Evolutionary conservation across 92 coral and sea anemone species (phyloP).

Genomic region (Metridium senile): DNA sequence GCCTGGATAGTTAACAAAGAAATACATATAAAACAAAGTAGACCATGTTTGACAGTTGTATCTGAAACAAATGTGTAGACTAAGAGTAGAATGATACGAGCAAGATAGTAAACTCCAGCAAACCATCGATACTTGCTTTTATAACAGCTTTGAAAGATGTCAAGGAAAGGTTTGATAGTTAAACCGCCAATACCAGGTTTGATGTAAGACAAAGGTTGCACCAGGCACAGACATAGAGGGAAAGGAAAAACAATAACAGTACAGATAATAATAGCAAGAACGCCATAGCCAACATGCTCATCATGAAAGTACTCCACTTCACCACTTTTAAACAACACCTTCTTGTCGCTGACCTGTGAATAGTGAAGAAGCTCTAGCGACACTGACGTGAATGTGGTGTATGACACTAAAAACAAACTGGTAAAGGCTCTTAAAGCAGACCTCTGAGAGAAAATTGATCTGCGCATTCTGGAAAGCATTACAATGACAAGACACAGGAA

Average conservation of each 20-base stretch:
- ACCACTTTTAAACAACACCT: constrained; percentile 56
- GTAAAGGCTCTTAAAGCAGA: constrained; percentile 69
- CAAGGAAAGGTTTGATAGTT: constrained; percentile 37
- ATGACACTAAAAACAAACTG: constrained; percentile 64
- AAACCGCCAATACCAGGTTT: constrained; percentile 37
- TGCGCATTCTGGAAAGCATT: constrained; percentile 36
- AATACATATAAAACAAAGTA: constrained; percentile 33
- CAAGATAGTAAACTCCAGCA: constrained; percentile 55
- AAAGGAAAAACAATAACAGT: constrained; percentile 65
- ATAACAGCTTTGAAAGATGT: constrained; percentile 50
- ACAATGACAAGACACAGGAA: constrained; percentile 47
- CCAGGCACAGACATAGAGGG: constrained; percentile 50
- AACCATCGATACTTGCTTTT: constrained; percentile 46
- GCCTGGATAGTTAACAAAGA: constrained; percentile 39
- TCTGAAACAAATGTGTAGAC: constrained; percentile 32
- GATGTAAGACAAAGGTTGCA: constrained; percentile 30
- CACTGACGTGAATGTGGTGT: constrained; percentile 65
- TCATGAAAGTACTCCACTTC: constrained; percentile 55
- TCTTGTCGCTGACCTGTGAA: constrained; percentile 30
- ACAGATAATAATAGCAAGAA: constrained; percentile 54
- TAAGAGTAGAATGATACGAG: constrained; percentile 38
- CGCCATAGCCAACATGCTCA: constrained; percentile 43
- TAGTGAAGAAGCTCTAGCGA: constrained; percentile 60
- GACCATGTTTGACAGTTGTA: constrained; percentile 20
- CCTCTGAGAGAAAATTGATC: constrained; percentile 54